Percentiles rank a stretch among this genome's conserved stretches.
These are phyloP conservation scores for Pseudochaenichthys georgianus DNA, from an alignment of 2,797 vertebrate species.

Conservation along the genomic window DNA sequence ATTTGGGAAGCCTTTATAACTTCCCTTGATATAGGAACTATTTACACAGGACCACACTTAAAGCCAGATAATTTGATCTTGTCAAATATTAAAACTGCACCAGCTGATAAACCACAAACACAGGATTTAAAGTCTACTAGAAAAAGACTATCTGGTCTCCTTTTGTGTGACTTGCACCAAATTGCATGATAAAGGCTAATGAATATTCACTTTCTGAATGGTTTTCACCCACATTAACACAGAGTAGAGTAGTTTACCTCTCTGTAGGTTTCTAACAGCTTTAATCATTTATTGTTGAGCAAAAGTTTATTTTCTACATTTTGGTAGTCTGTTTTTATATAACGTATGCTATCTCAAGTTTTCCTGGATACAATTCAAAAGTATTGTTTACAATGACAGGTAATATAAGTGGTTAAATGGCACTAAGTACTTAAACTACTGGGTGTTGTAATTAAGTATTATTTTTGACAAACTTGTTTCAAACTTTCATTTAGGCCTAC, in stretches of 20 bases:
- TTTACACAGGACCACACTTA: background rate
- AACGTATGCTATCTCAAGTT: background rate
- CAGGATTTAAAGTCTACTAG: background rate
- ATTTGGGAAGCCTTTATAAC: constrained; percentile 1
- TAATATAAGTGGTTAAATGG: too few relatives aligned
- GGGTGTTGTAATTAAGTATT: too few relatives aligned
- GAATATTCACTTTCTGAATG: background rate
- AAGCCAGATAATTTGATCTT: background rate
- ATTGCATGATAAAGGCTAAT: background rate
- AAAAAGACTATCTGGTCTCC: background rate
- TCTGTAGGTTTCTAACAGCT: background rate
- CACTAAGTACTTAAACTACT: too few relatives aligned
- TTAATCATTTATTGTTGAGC: background rate
- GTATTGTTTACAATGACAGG: background rate
- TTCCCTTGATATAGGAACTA: background rate
- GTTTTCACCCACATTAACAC: background rate
- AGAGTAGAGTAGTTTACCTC: background rate
- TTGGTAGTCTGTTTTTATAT: background rate
- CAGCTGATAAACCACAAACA: constrained; percentile 10
- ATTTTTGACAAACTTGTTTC: too few relatives aligned
- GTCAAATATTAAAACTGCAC: background rate
- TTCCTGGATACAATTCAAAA: background rate
- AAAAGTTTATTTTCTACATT: background rate
- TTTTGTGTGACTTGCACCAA: background rate
- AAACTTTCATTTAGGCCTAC: too few relatives aligned